Percentiles rank a stretch among this genome's conserved stretches.
phyloP scores from a whole-genome alignment of 2,113 vertebrate species.

The Nothoprocta pentlandii region DNA sequence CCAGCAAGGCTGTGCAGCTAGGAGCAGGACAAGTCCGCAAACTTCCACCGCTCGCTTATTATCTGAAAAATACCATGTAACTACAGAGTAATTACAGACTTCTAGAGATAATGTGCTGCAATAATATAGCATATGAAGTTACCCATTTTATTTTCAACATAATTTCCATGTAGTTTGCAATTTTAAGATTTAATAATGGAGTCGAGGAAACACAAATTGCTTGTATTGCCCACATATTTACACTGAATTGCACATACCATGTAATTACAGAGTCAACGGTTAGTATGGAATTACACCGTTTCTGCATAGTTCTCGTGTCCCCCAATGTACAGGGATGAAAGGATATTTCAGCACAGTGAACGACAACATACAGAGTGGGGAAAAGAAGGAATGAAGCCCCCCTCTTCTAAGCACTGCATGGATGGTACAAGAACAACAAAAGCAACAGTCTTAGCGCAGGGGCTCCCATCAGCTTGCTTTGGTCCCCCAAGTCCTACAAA shows the following conservation, averaged over 20 bases:
- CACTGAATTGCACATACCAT: conserved; percentile 15
- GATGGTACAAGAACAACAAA: background rate
- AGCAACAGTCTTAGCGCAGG: background rate
- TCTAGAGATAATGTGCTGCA: conserved; percentile 33
- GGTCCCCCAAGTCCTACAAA: background rate
- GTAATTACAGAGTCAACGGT: conserved; percentile 58
- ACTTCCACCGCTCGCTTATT: conserved; percentile 26
- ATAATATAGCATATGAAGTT: conserved; percentile 33
- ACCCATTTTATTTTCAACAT: conserved; percentile 64
- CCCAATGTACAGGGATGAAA: background rate
- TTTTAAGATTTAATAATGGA: conserved; percentile 61
- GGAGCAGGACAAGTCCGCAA: conserved; percentile 15
- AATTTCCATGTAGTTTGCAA: conserved; percentile 67
- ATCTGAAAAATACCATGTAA: conserved; percentile 46
- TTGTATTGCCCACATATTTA: conserved; percentile 58
- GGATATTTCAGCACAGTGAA: background rate
- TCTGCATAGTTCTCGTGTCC: conserved; percentile 13
- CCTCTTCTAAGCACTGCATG: background rate
- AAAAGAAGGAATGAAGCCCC: background rate
- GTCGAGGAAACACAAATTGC: conserved; percentile 57
- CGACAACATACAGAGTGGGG: background rate
- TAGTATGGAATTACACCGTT: conserved; percentile 48
- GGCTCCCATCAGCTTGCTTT: background rate
- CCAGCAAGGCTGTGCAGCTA: background rate
- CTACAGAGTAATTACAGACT: conserved; percentile 61